Conservation (phyloP, 2,113 vertebrate genomes). For the Hipposideros armiger region DNA sequence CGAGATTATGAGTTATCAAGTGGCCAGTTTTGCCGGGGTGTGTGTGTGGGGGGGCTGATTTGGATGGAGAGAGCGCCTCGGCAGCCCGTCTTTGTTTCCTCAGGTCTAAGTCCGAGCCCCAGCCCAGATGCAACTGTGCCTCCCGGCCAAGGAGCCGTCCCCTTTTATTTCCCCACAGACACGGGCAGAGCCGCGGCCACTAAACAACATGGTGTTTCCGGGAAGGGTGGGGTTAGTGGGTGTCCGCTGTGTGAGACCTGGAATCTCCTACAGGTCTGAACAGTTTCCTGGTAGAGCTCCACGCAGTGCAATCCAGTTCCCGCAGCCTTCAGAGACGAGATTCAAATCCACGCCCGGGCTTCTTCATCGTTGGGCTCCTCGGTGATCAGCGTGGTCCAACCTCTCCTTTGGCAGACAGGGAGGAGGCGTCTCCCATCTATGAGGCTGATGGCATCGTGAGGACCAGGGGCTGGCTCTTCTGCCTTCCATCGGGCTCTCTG, state of each 20-base stretch:
- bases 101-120: background rate
- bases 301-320: background rate
- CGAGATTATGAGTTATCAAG: constrained; percentile 28
- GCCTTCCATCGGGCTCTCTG: background rate
- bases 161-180: background rate
- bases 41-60: background rate
- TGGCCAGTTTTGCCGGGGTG: background rate
- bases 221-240: background rate
- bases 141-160: background rate
- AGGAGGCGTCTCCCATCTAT: background rate
- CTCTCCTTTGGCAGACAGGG: background rate
- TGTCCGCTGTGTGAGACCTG: background rate
- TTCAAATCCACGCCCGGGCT: background rate
- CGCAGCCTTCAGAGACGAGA: background rate
- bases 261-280: background rate
- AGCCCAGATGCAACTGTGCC: background rate
- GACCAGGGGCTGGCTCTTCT: background rate
- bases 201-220: background rate
- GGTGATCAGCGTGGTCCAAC: background rate
- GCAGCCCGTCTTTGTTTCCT: background rate
- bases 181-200: background rate
- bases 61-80: background rate
- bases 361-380: background rate
- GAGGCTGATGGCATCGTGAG: background rate
- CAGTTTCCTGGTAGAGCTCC: background rate